Base-by-base conservation (phyloP, 2,797 vertebrate genomes). In the Pyrocephalus nanus region DNA sequence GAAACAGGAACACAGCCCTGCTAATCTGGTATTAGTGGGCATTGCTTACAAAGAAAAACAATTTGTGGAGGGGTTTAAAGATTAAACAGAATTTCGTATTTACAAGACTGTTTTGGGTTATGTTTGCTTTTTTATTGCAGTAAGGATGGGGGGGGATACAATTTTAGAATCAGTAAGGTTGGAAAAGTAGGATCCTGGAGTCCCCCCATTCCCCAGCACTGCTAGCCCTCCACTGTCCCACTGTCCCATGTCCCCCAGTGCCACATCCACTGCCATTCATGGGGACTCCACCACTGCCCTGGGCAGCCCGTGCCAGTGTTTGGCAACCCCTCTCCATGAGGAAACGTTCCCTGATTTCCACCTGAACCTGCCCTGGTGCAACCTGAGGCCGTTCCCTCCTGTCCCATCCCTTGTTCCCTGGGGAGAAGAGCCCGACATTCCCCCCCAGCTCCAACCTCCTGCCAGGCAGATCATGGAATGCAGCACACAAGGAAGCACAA, bases 381-480 rank as follows among this genome's bases (percentile, higher is more conserved):
- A 19, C 29, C 14, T 14, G 50, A 38, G 36, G 29, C 29, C 12
- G 6, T 53, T 38, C 50, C 9, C 38, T 42, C 58, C 22, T 10
- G 23, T 29, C 15, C 47, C 21, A 10, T 6, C 17, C 45, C 72
- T 20, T 4, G 15, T 40, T 61, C 43, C 45, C 27, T 47, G 22
- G n/a, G n/a, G 26, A 50, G 26, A 29, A 36, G 26, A 30, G 34
- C 8, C 47, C 19, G 11, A 38, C 8, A 26, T 38, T 9, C 34
- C 12, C n/a, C 9, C 8, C 43, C 3, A 11, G 36, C 23, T 4
- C 29, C 9, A 25, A 9, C 22, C 30, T 65, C 43, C 43, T 26
- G 30, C 4, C 6, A 14, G 21, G 64, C 12, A 47, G 32, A 19
- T 4, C 32, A 15, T 0, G 26, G 15, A 34, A 40, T 6, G 5